phyloP scores from a whole-genome alignment of 2,888 invertebrate species.

The Scrobipalpa atriplicella region DNA sequence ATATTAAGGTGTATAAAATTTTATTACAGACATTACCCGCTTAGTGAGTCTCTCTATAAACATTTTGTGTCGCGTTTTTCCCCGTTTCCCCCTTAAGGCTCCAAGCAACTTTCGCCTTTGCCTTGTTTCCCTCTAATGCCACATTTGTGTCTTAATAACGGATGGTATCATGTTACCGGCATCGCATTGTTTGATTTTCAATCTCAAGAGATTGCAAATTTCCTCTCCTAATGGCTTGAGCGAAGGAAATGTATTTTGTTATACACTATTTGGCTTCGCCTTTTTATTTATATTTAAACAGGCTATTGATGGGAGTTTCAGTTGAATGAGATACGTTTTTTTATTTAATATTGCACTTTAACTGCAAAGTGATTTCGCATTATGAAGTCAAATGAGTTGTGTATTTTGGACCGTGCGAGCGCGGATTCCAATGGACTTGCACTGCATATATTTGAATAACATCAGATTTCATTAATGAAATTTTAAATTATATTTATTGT shows the following conservation, averaged over 20 bases:
- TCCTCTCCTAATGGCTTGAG: slow-evolving; percentile 64
- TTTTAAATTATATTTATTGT: slow-evolving; percentile 8
- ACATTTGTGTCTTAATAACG: slow-evolving; percentile 79
- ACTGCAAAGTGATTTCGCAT: slow-evolving; percentile 59
- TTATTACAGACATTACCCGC: slow-evolving; percentile 77
- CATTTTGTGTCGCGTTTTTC: slow-evolving; percentile 67
- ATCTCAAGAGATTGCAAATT: slow-evolving; percentile 70
- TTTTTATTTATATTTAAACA: slow-evolving; percentile 47
- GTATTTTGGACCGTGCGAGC: slow-evolving; percentile 61
- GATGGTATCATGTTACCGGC: slow-evolving; percentile 72
- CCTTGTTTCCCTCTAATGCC: slow-evolving; percentile 74
- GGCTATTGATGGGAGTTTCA: slow-evolving; percentile 52
- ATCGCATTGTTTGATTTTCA: slow-evolving; percentile 76
- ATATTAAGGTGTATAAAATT: slow-evolving; percentile 81
- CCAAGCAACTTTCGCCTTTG: slow-evolving; percentile 53
- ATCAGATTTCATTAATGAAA: slow-evolving; percentile 21
- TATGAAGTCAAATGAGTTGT: slow-evolving; percentile 69
- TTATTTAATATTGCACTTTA: slow-evolving; percentile 53
- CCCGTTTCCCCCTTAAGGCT: slow-evolving; percentile 50
- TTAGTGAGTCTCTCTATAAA: slow-evolving; percentile 71
- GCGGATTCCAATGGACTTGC: slow-evolving; percentile 48
- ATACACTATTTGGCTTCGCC: slow-evolving; percentile 53
- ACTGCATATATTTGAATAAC: slow-evolving; percentile 32
- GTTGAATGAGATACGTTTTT: slow-evolving; percentile 44
- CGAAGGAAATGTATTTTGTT: slow-evolving; percentile 57